Evolutionary conservation across 1,140 invertebrate species (phyloP).

Genomic region (Drosophila virilis): DNA sequence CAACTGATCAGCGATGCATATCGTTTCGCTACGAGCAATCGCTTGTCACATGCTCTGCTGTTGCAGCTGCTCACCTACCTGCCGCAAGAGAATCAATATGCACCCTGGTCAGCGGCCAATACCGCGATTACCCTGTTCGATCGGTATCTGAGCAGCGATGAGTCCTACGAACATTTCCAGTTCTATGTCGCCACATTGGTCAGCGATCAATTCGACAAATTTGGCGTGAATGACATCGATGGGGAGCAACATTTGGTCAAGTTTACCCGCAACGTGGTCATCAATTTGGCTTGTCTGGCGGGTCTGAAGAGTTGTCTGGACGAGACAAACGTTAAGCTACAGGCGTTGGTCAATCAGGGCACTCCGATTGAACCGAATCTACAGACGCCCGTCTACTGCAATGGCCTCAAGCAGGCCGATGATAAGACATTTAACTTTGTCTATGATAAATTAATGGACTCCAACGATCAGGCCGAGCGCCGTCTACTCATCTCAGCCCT

Average conservation of each 20-base stretch:
- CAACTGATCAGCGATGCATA: conserved; percentile 92
- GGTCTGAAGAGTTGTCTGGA: conserved; percentile 84
- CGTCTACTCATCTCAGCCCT: conserved; percentile 85
- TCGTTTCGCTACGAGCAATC: conserved; percentile 87
- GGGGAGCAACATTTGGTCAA: conserved; percentile 82
- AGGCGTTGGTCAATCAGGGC: conserved; percentile 83
- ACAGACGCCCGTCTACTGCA: conserved; percentile 87
- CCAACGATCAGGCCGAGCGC: conserved; percentile 86
- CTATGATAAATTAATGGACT: conserved; percentile 86
- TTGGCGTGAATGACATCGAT: conserved; percentile 76
- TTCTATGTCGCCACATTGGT: conserved; percentile 74
- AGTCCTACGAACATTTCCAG: conserved; percentile 60
- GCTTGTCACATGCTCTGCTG: conserved; percentile 84
- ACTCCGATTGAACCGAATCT: conserved; percentile 67
- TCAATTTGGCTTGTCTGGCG: conserved; percentile 85
- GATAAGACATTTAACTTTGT: conserved; percentile 88
- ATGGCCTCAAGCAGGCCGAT: conserved; percentile 87
- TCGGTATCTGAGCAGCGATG: conserved; percentile 61
- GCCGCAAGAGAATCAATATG: conserved; percentile 86
- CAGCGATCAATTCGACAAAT: conserved; percentile 68
- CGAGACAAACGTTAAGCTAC: conserved; percentile 79
- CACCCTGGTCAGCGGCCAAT: conserved; percentile 87
- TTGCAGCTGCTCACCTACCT: conserved; percentile 86
- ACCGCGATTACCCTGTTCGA: conserved; percentile 75
- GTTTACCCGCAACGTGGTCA: conserved; percentile 81